A percentile compares a stretch with the other conserved stretches of the same genome.
Evolutionary conservation across 2,888 invertebrate genomes (phyloP).

Genomic region (Diabrotica balteata): DNA sequence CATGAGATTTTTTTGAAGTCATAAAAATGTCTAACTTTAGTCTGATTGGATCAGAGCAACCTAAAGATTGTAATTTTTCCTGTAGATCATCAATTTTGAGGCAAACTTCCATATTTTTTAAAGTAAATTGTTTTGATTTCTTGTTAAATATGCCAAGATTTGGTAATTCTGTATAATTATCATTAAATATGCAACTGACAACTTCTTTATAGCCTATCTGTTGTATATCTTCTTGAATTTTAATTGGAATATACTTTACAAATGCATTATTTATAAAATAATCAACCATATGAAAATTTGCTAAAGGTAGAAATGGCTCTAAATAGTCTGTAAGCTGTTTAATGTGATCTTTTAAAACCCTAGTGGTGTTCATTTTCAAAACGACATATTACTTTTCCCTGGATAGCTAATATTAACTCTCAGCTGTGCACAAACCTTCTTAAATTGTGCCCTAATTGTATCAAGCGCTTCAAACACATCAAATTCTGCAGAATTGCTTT

Average conservation of each 20-base stretch:
- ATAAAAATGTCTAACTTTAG: constrained; percentile 72
- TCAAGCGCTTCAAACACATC: constrained; percentile 71
- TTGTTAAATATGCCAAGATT: constrained; percentile 49
- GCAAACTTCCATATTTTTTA: constrained; percentile 58
- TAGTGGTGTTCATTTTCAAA: constrained; percentile 60
- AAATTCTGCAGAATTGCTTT: constrained; percentile 67
- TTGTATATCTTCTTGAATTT: constrained; percentile 64
- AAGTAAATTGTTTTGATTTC: constrained; percentile 47
- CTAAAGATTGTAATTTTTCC: constrained; percentile 52
- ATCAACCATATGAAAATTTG: constrained; percentile 81
- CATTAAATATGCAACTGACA: constrained; percentile 64
- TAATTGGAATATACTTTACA: constrained; percentile 66
- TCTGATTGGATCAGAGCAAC: constrained; percentile 54
- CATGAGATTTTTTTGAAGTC: constrained; percentile 82
- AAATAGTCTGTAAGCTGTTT: constrained; percentile 66
- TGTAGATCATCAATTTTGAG: constrained; percentile 59
- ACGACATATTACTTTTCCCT: constrained; percentile 67
- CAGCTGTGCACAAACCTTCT: constrained; percentile 71
- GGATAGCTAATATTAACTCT: constrained; percentile 67
- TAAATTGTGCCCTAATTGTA: constrained; percentile 72
- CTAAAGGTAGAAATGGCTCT: constrained; percentile 67
- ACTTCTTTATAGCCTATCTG: constrained; percentile 58
- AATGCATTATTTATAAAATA: constrained; percentile 70
- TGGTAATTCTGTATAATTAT: constrained; percentile 42
- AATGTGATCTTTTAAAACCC: constrained; percentile 58